Evolutionary conservation across 1,140 invertebrate species (phyloP).

Genomic region (Tetraneura akinire): DNA sequence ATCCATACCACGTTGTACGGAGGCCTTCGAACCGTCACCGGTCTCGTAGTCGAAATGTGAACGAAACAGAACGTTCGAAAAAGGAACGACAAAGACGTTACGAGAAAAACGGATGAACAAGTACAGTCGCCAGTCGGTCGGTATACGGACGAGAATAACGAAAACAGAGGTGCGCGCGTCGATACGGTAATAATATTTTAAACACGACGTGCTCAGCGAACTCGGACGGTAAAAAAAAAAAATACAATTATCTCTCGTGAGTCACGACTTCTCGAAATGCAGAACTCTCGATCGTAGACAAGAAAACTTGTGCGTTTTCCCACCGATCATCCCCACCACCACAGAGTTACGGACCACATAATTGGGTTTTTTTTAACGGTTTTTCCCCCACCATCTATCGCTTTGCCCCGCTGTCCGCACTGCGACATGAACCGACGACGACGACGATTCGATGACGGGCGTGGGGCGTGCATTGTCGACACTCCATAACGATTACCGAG

Average conservation of each 20-base stretch:
- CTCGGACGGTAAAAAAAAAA: neutral
- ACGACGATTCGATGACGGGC: too few relatives aligned
- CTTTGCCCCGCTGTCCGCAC: neutral
- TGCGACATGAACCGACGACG: neutral
- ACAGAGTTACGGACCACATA: neutral
- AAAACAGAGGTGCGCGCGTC: too few relatives aligned
- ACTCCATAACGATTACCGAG: too few relatives aligned
- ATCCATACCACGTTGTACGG: neutral
- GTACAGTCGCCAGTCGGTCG: too few relatives aligned
- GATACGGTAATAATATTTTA: too few relatives aligned
- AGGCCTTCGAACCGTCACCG: neutral
- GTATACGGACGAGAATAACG: too few relatives aligned
- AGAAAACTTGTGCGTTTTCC: neutral
- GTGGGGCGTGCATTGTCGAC: too few relatives aligned
- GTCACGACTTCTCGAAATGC: neutral
- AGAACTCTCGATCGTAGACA: too few relatives aligned
- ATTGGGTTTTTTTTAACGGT: slow-evolving; percentile 11
- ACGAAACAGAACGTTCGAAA: neutral
- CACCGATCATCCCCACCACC: neutral
- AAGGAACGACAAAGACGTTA: too few relatives aligned
- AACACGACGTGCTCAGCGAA: neutral
- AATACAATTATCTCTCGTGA: neutral
- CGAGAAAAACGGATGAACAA: too few relatives aligned
- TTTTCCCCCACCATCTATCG: neutral
- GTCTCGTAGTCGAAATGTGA: neutral